A percentile compares a stretch with the other conserved stretches of the same genome.
phyloP scores from a whole-genome alignment of 2,888 invertebrate genomes.

The Meliscaeva auricollis region DNA sequence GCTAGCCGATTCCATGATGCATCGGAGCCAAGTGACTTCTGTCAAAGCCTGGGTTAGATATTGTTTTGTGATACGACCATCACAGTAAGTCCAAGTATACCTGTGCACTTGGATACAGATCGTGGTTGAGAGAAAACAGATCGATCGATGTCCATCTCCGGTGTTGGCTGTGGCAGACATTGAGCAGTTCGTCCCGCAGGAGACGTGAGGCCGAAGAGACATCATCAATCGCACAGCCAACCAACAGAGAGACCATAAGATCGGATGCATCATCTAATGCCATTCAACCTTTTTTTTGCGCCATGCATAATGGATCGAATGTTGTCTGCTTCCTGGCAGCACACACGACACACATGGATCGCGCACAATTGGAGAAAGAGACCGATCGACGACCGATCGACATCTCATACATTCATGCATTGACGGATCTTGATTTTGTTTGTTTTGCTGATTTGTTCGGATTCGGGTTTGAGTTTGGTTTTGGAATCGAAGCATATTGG shows the following conservation, averaged over 20 bases:
- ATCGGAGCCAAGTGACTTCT: constrained; percentile 63
- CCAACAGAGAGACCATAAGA: neutral
- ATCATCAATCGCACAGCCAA: constrained; percentile 37
- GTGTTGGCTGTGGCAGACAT: constrained; percentile 72
- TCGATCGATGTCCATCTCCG: constrained; percentile 75
- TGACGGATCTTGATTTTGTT: constrained; percentile 66
- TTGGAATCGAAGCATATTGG: constrained; percentile 18
- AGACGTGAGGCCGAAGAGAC: constrained; percentile 15
- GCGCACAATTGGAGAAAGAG: constrained; percentile 14
- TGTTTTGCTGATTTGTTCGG: constrained; percentile 68
- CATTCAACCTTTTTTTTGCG: constrained; percentile 51
- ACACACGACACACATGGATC: constrained; percentile 49
- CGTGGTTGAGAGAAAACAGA: constrained; percentile 49
- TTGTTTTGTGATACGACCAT: constrained; percentile 32
- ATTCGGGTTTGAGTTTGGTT: neutral
- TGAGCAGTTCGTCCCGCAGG: constrained; percentile 63
- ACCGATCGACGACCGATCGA: constrained; percentile 50
- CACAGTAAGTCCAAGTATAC: neutral
- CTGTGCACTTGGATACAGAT: constrained; percentile 37
- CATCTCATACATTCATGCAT: constrained; percentile 66
- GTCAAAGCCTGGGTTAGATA: constrained; percentile 54
- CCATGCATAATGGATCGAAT: constrained; percentile 73
- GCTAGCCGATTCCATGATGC: constrained; percentile 33
- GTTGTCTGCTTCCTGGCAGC: constrained; percentile 73
- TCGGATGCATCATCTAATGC: constrained; percentile 64